Conservation (phyloP, 2,888 invertebrate species). For the Vesta saturnalis region DNA sequence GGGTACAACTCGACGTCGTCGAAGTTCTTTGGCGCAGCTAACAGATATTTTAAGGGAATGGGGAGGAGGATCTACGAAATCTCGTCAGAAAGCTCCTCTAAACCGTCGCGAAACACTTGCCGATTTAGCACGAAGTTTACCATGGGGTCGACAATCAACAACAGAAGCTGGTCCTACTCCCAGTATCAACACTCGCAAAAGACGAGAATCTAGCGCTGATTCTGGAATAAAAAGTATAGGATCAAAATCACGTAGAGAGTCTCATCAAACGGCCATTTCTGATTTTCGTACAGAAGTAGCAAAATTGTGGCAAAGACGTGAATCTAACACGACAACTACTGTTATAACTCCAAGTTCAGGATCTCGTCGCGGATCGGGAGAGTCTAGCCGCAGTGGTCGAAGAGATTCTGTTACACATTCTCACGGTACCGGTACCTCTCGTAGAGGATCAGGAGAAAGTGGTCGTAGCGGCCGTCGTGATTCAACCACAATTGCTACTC, state of each 20-base stretch:
- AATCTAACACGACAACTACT: conserved; percentile 67
- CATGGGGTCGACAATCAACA: conserved; percentile 78
- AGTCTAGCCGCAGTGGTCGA: conserved; percentile 72
- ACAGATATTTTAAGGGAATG: conserved; percentile 90
- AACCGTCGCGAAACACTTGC: conserved; percentile 88
- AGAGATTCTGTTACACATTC: conserved; percentile 69
- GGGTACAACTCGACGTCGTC: conserved; percentile 76
- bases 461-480: conserved; percentile 76
- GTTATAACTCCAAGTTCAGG: conserved; percentile 60
- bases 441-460: conserved; percentile 76
- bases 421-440: conserved; percentile 67
- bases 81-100: conserved; percentile 71
- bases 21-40: conserved; percentile 87
- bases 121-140: conserved; percentile 84
- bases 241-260: conserved; percentile 78
- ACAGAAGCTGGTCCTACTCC: conserved; percentile 63
- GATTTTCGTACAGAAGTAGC: conserved; percentile 78
- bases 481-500: conserved; percentile 68
- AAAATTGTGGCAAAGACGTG: conserved; percentile 74
- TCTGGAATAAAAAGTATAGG: conserved; percentile 80
- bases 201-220: conserved; percentile 90
- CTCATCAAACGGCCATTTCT: conserved; percentile 70
- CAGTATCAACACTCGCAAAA: conserved; percentile 68
- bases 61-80: conserved; percentile 74
- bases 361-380: conserved; percentile 71